Evolutionary conservation across 2,113 vertebrate species (phyloP), one percentile per base, ranked within the genome.

Genomic region (Carassius carassius): DNA sequence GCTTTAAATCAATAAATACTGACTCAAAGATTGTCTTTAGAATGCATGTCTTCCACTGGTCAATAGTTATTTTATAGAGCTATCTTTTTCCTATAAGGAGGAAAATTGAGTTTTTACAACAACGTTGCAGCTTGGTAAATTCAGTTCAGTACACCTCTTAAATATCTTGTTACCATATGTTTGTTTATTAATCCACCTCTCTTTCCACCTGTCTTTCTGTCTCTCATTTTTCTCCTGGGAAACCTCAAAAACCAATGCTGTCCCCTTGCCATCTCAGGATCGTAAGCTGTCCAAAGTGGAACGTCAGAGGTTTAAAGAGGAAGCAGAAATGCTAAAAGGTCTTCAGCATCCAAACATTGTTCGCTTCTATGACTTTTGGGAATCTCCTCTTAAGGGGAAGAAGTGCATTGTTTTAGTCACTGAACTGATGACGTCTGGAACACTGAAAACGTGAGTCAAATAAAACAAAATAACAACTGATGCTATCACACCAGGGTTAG

Each of bases 291-390:
- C 97, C 62, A 99, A 98, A 93, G 93, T 92, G 7, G 98, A 99
- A 92, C 92, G 98, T 60, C 98, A 99, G 90, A 92, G 98, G 41
- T 99, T 99, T 93, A 99, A 99, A 89, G 98, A 99, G 88, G 98
- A 99, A 91, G 98, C 98, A 0, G 98, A 99, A 87, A 99, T 99
- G 98, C 88, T 99, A 63, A 99, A 99, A 91, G 98, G 96, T 73
- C 94, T 99, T 17, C 98, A 99, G 91, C 98, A 99, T 86, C 98
- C 98, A 78, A 99, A 99, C 90, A 99, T 99, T 0, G 98, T 99
- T 86, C 95, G 98, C 10, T 99, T 99, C 92, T 99, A 99, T 23
- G 98, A 99, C 92, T 99, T 98, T 92, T 99, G 98, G 98, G 98
- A 99, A 87, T 98, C 96, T 70, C 96, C 96, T 3, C 93, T 96